phyloP scores from a whole-genome alignment of 2,888 invertebrate genomes.

The Brachynemurus nebulosus region DNA sequence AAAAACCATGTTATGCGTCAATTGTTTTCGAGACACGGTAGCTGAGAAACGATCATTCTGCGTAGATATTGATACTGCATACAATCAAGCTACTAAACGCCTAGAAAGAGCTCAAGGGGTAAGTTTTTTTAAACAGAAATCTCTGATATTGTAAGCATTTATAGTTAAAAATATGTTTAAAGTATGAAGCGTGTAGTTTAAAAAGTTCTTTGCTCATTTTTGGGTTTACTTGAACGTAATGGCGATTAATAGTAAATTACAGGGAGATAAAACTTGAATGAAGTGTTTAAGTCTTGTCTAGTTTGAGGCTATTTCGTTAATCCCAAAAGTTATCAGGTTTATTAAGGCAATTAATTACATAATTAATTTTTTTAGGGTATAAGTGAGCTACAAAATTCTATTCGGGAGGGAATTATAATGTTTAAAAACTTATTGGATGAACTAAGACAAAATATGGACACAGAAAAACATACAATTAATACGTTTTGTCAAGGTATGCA shows the following conservation, averaged over 20 bases:
- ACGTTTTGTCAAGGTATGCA: slow-evolving; percentile 50
- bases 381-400: slow-evolving; percentile 38
- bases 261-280: too few relatives aligned
- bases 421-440: slow-evolving; percentile 53
- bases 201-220: too few relatives aligned
- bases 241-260: too few relatives aligned
- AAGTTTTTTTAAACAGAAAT: background rate
- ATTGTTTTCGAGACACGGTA: slow-evolving; percentile 56
- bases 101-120: slow-evolving; percentile 44
- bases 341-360: background rate
- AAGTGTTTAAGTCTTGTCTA: too few relatives aligned
- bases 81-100: slow-evolving; percentile 52
- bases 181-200: too few relatives aligned
- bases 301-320: too few relatives aligned
- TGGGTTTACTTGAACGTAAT: too few relatives aligned
- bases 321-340: too few relatives aligned
- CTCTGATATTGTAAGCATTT: too few relatives aligned
- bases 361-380: slow-evolving; percentile 26
- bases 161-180: too few relatives aligned
- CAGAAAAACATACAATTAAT: slow-evolving; percentile 50
- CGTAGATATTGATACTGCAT: slow-evolving; percentile 61
- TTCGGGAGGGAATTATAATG: slow-evolving; percentile 50
- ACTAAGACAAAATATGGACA: slow-evolving; percentile 45
- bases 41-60: slow-evolving; percentile 52
- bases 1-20: slow-evolving; percentile 57